A percentile compares a stretch with the other conserved stretches of the same genome.
phyloP scores from a whole-genome alignment of 2,113 vertebrate species.

The Grammomys dolichurus region DNA sequence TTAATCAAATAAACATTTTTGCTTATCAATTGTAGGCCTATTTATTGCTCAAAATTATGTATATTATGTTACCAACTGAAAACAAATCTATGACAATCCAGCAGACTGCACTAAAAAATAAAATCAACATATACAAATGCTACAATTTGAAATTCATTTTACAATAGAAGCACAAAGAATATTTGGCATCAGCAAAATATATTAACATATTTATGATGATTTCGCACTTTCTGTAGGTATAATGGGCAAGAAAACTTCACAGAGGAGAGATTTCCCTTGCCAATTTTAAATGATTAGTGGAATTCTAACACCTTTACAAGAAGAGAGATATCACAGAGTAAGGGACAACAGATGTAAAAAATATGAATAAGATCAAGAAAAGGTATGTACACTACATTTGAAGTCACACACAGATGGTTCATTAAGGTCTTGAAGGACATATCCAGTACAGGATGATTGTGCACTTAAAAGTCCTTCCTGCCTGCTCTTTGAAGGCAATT shows the following conservation, averaged over 20 bases:
- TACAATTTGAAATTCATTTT: not conserved
- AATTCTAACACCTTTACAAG: not conserved
- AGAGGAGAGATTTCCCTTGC: not conserved
- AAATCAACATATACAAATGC: not conserved
- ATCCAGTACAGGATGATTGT: not conserved
- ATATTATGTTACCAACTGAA: not conserved
- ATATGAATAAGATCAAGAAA: not conserved
- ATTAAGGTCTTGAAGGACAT: not conserved
- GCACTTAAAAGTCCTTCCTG: not conserved
- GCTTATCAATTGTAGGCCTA: not conserved
- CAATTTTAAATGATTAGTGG: not conserved
- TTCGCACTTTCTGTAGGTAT: not conserved
- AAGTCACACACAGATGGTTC: not conserved
- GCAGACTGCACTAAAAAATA: not conserved
- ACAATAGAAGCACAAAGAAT: not conserved
- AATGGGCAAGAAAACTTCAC: not conserved
- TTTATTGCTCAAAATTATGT: not conserved
- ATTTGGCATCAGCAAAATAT: not conserved
- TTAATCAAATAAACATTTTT: not conserved
- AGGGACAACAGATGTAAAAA: not conserved
- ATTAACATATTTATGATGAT: not conserved
- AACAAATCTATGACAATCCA: not conserved
- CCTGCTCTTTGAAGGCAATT: not conserved
- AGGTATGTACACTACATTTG: not conserved
- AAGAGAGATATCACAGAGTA: not conserved